phyloP scores from a whole-genome alignment of 2,113 vertebrate genomes.

The Syrmaticus mikado region DNA sequence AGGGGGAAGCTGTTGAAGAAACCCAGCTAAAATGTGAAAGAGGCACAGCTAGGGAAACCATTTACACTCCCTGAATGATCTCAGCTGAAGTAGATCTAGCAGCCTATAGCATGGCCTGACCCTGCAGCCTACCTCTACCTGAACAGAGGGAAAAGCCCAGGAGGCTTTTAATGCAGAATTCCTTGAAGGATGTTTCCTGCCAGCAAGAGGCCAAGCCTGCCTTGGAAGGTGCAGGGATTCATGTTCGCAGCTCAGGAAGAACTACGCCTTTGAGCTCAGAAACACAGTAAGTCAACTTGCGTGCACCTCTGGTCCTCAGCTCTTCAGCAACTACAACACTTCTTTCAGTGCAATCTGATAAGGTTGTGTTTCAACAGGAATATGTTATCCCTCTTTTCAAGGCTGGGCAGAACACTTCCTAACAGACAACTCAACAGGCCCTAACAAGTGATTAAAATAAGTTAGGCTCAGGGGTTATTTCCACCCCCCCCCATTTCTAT shows the following conservation, averaged over 20 bases:
- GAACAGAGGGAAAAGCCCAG: background rate
- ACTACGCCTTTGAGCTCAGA: background rate
- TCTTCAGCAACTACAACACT: constrained; percentile 37
- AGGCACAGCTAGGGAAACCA: constrained; percentile 13
- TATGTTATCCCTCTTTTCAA: constrained; percentile 43
- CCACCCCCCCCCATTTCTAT: background rate
- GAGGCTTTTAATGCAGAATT: background rate
- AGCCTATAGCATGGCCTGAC: background rate
- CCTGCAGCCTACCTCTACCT: background rate
- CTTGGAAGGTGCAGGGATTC: background rate
- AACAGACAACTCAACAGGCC: constrained; percentile 56
- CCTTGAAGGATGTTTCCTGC: rapidly evolving
- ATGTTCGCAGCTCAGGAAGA: rapidly evolving
- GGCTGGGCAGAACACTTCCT: constrained; percentile 64
- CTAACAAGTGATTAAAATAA: constrained; percentile 63
- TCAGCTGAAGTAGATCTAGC: background rate
- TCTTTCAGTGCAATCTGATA: constrained; percentile 51
- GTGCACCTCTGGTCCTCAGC: background rate
- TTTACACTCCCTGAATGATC: constrained; percentile 3
- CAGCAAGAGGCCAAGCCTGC: background rate
- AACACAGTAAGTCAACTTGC: background rate
- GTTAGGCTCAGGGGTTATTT: background rate
- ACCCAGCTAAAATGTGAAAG: constrained; percentile 19
- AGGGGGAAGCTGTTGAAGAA: constrained; percentile 21
- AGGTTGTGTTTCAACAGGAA: constrained; percentile 69